Base-by-base conservation (phyloP, 2,797 vertebrate genomes). In the Borostomias antarcticus region DNA sequence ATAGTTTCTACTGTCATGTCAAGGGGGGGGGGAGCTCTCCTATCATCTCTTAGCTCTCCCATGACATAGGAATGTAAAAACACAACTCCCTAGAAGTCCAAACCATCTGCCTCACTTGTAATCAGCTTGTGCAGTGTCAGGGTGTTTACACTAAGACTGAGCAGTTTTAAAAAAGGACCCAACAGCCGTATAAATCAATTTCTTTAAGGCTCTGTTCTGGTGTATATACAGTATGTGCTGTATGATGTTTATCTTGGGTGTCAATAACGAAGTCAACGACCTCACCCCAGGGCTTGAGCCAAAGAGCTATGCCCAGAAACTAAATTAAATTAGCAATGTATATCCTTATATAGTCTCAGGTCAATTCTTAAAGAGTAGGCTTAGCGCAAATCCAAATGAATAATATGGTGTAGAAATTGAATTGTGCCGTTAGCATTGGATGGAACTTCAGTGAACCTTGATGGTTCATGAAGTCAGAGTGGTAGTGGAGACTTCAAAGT, bases 31-130 rank as follows among this genome's bases (percentile, higher is more conserved):
- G 1, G 30, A 21, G 33, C 13, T 45, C 68, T 50, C 64, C 48
- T 69, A 65, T 65, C 63, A 83, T 83, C 83, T 74, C 43, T 77
- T 59, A 81, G 73, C 35, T 70, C 72, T 79, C 64, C 72, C 71
- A 11, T 85, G 84, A 85, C 79, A 82, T 64, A 52, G 77, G 86
- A 90, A 91, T 89, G 78, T 73, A 79, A 82, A 88, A 89, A 80
- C 84, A 80, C 9, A 73, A 86, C 85, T 89, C 85, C 84, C 77
- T 75, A 19, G 2, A 79, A 74, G 79, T 85, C 63, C 73, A 85
- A 88, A 71, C 75, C 80, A 85, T 89, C 84, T 83, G 82, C 83
- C 66, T 83, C 58, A 62, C 82, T 84, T 81, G 77, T 81, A 86
- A 85, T 89, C 80, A 84, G 76, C 52, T 32, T 75, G 79, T 79